Base-by-base conservation (phyloP, 2,888 invertebrate species). In the Tenthredo livida region DNA sequence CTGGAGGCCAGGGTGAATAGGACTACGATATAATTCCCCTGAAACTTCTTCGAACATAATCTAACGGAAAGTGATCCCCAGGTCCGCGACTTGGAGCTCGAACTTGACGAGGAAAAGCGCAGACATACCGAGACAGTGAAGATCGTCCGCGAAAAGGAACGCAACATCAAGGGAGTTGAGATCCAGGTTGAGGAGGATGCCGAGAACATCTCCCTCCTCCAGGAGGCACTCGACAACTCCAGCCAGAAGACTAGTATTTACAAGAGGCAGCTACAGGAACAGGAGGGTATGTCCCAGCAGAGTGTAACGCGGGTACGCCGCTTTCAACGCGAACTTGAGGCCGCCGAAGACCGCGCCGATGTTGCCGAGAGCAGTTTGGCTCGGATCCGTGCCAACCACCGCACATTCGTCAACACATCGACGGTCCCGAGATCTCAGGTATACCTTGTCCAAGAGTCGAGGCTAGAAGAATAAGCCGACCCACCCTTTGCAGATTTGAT, bases 311-410 rank as follows among this genome's bases (percentile, higher is more conserved):
- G 99, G 93, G 98, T 98, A 90, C 98, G 99, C 94, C 97, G 98
- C 94, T 99, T 99, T 98, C 99, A 99, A 94, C 97, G 99, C 92
- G 99, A 99, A 94, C 95, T 99, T 93, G 99, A 99, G 94, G 98
- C 99, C 84, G 99, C 99, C 89, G 99, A 99, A 94, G 98, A 98
- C 94, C 97, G 99, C 90, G 98, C 98, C 91, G 98, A 99, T 92
- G 96, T 96, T 90, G 98, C 98, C 90, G 98, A 99, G 95, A 97
- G 97, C 95, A 98, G 97, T 94, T 96, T 99, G 94, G 97, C 97
- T 91, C 95, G 99, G 94, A 98, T 99, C 95, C 97, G 99, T 92
- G 98, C 99, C 95, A 99, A 99, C 96, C 99, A 99, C 95, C 98
- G 99, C 95, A 98, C 98, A 94, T 98, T 98, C 95, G 98, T 98